Percentiles rank a stretch among this genome's conserved stretches.
phyloP scores from a whole-genome alignment of 2,888 invertebrate genomes.

The Amblyteles armatorius region DNA sequence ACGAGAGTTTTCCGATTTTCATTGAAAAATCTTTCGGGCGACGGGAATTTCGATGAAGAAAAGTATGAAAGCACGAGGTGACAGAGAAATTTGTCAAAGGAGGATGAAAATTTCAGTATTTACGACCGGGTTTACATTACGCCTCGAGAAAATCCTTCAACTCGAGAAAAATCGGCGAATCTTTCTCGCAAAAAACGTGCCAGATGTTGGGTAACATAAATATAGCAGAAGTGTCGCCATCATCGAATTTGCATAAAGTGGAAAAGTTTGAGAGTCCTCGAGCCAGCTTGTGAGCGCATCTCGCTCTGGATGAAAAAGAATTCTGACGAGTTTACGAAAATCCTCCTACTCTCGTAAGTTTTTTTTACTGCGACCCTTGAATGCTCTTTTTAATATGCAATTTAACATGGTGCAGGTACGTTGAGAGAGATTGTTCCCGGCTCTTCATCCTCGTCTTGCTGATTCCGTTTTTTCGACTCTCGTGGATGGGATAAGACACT shows the following conservation, averaged over 20 bases:
- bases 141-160: neutral
- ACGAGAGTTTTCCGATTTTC: too few relatives aligned
- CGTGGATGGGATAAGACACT: neutral
- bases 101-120: neutral
- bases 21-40: neutral
- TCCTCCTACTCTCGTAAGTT: neutral
- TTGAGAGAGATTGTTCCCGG: neutral
- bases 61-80: neutral
- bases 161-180: neutral
- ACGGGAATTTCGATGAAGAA: neutral
- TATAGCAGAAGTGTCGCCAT: neutral
- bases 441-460: neutral
- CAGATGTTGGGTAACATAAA: neutral
- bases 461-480: neutral
- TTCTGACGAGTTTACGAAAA: constrained; percentile 7
- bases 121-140: neutral
- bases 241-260: constrained; percentile 16
- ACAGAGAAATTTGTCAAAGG: neutral
- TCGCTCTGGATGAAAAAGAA: constrained; percentile 10
- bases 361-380: neutral
- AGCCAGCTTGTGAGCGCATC: neutral
- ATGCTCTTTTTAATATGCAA: constrained; percentile 31
- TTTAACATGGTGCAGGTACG: neutral
- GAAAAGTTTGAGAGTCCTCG: constrained; percentile 33
- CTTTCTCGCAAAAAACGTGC: neutral